These are phyloP conservation scores for Etheostoma cragini DNA, from an alignment of 2,113 vertebrate genomes.

Conservation along the genomic window DNA sequence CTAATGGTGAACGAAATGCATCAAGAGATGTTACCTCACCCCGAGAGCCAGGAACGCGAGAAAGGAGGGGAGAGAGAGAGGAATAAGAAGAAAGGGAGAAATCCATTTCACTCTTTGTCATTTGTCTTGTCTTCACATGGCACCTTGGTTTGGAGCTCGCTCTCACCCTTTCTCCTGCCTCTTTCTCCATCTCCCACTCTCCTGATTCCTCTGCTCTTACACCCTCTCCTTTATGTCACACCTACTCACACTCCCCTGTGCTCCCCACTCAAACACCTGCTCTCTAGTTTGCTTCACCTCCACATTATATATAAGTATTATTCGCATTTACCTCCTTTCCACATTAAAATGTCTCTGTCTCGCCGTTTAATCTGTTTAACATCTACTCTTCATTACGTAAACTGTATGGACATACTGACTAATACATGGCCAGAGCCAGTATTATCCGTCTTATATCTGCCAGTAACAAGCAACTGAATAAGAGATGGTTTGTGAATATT, in stretches of 20 bases:
- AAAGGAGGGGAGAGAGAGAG: background rate
- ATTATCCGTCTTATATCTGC: too few relatives aligned
- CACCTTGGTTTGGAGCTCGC: conserved; percentile 52
- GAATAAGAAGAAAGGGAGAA: conserved; percentile 25
- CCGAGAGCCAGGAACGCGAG: conserved; percentile 2
- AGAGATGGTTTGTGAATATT: too few relatives aligned
- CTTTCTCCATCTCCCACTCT: conserved; percentile 18
- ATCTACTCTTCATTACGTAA: background rate
- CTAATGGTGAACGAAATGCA: conserved; percentile 80
- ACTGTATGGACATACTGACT: too few relatives aligned
- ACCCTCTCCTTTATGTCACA: conserved; percentile 17
- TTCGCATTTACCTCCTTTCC: background rate
- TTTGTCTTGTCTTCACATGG: conserved; percentile 74
- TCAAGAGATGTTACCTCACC: conserved; percentile 79
- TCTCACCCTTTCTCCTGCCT: conserved; percentile 11
- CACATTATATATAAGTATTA: background rate
- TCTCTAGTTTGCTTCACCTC: background rate
- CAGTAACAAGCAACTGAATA: too few relatives aligned
- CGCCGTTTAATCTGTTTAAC: background rate
- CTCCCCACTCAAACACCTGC: conserved; percentile 24
- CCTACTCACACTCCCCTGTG: conserved; percentile 2
- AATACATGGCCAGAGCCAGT: too few relatives aligned
- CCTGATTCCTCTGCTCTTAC: background rate
- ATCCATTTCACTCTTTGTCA: conserved; percentile 55
- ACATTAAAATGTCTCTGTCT: background rate